Evolutionary conservation across 2,888 invertebrate species (phyloP), one percentile per base, ranked within the genome.

Genomic region (Dicyrtomina minuta): DNA sequence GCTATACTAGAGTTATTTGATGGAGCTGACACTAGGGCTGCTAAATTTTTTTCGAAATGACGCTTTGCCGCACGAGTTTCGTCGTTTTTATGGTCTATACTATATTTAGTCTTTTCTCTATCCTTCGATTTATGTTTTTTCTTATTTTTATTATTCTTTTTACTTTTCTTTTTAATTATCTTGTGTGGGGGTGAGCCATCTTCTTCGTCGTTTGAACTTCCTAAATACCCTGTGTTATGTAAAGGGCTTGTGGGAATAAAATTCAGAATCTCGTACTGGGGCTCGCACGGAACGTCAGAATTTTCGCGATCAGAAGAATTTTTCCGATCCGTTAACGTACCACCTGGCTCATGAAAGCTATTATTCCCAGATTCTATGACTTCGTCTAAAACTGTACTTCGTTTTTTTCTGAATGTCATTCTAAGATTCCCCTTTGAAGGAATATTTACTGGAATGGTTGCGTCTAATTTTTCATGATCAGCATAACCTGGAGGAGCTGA

Each of bases 311-410:
- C 75, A 20, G 68, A 71, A 3, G 71, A 71, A 64, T 73, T 69
- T 44, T 72, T 72, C 22, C 71, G 53, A 20, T 69, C 70, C 0
- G 20, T 22, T n/a, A 61, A 39, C 2, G 26, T 22, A 1, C 62
- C 56, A 12, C 55, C 58, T 20, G 55, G 62, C 26, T 68, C 70
- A 33, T 62, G 62, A 65, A 43, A 72, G 2, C 62, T 53, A 53
- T 55, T 68, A 33, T 70, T 70, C 15, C 89, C 89, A n/a, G 89
- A 89, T 81, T 92, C 91, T 79, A 91, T 88, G 1, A 91, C 88
- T 80, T 93, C 92, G 80, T 93, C 93, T 59, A 92, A 83, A 66
- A 91, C 89, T 1, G 92, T 92, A 75, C 92, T 92, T 39, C 93
- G 87, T 81, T 94, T 93, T 86, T 94, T 91, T 5, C 93, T 87